Base-by-base conservation (phyloP, 2,797 vertebrate species). In the Cygnus olor region DNA sequence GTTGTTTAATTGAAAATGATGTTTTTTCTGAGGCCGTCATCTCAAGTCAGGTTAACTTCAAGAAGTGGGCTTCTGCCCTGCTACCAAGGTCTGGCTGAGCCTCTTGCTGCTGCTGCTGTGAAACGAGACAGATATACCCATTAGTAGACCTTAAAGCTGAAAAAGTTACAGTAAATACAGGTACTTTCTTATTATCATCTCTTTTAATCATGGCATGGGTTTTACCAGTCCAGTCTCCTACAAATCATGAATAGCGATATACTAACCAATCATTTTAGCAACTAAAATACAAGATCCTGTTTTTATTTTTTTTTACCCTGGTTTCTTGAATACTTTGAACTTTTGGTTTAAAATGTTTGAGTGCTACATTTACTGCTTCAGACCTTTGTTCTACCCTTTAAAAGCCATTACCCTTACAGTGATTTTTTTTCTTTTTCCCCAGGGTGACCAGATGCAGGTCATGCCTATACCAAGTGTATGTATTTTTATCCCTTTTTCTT, bases 381-480 rank as follows among this genome's bases (percentile, higher is more conserved):
- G 76, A 95, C 95, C 93, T 93, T 96, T 94, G 96, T 97, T 96
- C 89, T 90, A 85, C 88, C 95, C 81, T 97, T 89, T 89, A 85
- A 94, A 96, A 94, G 57, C 73, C 92, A 86, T 92, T 94, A 92
- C 86, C 96, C 89, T 96, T 92, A 96, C 83, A 85, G 80, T 97
- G 96, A 98, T 97, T 97, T 95, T 96, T 98, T 95, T 95, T 96
- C 96, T 97, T 98, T 98, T 97, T 97, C 98, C 98, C 96, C 98
- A 99, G 99, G 98, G 98, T 98, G 99, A 99, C 98, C 99, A 99
- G 99, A 98, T 99, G 98, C 98, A 99, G 98, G 98, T 99, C 98
- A 98, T 99, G 98, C 98, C 99, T 98, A 98, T 99, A 97, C 98
- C 99, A 97, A 99, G 98, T 98, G 99, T 99, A 99, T 98, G 99